Evolutionary conservation across 2,113 vertebrate species (phyloP).

Genomic region (Redunca redunca): DNA sequence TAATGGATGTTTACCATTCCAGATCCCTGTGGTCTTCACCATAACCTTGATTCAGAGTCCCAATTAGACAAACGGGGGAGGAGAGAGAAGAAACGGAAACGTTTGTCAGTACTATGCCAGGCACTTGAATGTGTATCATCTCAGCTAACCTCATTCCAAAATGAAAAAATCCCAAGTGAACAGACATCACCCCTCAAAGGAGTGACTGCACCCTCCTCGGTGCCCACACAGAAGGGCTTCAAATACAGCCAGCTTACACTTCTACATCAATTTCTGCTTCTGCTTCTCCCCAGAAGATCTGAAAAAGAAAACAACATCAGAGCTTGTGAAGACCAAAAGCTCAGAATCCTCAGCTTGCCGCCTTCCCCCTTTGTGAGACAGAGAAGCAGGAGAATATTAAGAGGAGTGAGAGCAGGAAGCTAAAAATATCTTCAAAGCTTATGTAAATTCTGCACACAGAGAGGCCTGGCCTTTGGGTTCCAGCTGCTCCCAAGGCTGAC

Average conservation of each 20-base stretch:
- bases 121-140: neutral
- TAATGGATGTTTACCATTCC: neutral
- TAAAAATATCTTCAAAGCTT: slow-evolving; percentile 73
- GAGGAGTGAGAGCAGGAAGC: slow-evolving; percentile 49
- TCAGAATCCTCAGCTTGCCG: slow-evolving; percentile 36
- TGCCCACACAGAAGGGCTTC: neutral
- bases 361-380: slow-evolving; percentile 23
- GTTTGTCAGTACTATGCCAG: neutral
- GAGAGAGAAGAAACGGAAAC: neutral
- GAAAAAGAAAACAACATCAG: slow-evolving; percentile 53
- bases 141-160: slow-evolving; percentile 31
- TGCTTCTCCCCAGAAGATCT: slow-evolving; percentile 40
- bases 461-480: slow-evolving; percentile 54
- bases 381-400: slow-evolving; percentile 68
- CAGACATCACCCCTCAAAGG: neutral
- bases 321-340: slow-evolving; percentile 46
- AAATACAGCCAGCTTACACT: neutral
- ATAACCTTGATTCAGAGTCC: slow-evolving; percentile 11
- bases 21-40: neutral
- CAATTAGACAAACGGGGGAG: neutral
- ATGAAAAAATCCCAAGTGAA: neutral
- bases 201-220: neutral
- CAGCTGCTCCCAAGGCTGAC: slow-evolving; percentile 49
- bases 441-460: slow-evolving; percentile 42
- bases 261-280: slow-evolving; percentile 30